These are phyloP conservation scores for Papilio aristodemus DNA, from an alignment of 1,140 invertebrate species.

Conservation along the genomic window DNA sequence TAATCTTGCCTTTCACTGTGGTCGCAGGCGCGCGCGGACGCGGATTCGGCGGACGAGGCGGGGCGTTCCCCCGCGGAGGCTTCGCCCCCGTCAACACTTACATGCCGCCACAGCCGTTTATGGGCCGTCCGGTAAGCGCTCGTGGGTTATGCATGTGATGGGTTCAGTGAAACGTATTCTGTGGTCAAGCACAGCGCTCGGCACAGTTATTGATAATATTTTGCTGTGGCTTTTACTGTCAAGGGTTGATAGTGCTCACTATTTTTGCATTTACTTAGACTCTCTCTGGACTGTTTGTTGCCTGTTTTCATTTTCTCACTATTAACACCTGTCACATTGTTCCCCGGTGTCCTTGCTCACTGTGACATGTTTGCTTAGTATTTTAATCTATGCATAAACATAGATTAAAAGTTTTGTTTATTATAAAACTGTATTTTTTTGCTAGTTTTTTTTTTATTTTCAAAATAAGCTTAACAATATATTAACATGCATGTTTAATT, in stretches of 20 bases:
- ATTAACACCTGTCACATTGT: too few species aligned
- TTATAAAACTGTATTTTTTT: constrained; percentile 70
- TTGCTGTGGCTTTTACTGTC: too few species aligned
- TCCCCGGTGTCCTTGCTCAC: constrained; percentile 18
- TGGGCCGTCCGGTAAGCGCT: constrained; percentile 66
- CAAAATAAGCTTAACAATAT: constrained; percentile 40
- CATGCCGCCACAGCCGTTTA: constrained; percentile 69
- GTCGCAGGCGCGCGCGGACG: constrained; percentile 60
- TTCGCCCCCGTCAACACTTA: constrained; percentile 66
- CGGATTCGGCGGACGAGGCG: constrained; percentile 62
- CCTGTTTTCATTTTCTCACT: too few species aligned
- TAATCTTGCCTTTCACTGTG: too few species aligned
- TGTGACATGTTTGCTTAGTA: background rate
- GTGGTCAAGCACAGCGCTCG: too few species aligned
- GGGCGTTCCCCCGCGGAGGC: constrained; percentile 67
- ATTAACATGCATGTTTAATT: constrained; percentile 47
- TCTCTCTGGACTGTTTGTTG: too few species aligned
- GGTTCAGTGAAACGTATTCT: too few species aligned
- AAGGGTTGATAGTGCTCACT: too few species aligned
- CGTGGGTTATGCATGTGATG: too few species aligned
- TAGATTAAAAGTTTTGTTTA: background rate
- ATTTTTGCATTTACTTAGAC: too few species aligned
- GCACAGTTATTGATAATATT: too few species aligned
- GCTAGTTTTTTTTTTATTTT: constrained; percentile 57
- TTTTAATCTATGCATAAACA: background rate